A percentile compares a stretch with the other conserved stretches of the same genome.
phyloP scores from a whole-genome alignment of 2,888 invertebrate species.

The Monochamus alternatus region DNA sequence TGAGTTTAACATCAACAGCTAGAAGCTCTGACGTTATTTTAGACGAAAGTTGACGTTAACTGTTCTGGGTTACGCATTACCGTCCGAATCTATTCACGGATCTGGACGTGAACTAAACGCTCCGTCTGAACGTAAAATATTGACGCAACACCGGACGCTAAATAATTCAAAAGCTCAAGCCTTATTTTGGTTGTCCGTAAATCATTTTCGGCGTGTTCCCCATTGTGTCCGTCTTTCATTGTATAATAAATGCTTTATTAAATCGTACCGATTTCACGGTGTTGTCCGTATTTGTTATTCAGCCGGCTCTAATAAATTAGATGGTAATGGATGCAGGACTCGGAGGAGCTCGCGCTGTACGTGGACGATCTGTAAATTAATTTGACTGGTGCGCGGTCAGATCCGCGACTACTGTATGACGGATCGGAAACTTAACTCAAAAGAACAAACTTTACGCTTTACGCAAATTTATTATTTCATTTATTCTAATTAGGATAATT shows the following conservation, averaged over 20 bases:
- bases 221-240: constrained; percentile 52
- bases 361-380: constrained; percentile 48
- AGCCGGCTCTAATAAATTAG: constrained; percentile 36
- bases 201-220: constrained; percentile 50
- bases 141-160: constrained; percentile 42
- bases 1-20: too few relatives aligned
- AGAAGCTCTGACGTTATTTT: background rate
- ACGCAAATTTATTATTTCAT: background rate
- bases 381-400: constrained; percentile 40
- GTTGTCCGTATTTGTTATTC: constrained; percentile 55
- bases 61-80: background rate
- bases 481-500: background rate
- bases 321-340: constrained; percentile 33
- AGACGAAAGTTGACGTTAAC: background rate
- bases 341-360: constrained; percentile 44
- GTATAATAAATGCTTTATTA: constrained; percentile 56
- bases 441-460: background rate
- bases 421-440: background rate
- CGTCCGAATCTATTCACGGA: constrained; percentile 12
- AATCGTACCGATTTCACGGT: constrained; percentile 56
- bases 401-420: constrained; percentile 50
- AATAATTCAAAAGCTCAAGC: constrained; percentile 47
- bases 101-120: constrained; percentile 22
- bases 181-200: constrained; percentile 45
- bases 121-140: constrained; percentile 43